phyloP scores from a whole-genome alignment of 2,797 vertebrate species.

The Podarcis lilfordi region DNA sequence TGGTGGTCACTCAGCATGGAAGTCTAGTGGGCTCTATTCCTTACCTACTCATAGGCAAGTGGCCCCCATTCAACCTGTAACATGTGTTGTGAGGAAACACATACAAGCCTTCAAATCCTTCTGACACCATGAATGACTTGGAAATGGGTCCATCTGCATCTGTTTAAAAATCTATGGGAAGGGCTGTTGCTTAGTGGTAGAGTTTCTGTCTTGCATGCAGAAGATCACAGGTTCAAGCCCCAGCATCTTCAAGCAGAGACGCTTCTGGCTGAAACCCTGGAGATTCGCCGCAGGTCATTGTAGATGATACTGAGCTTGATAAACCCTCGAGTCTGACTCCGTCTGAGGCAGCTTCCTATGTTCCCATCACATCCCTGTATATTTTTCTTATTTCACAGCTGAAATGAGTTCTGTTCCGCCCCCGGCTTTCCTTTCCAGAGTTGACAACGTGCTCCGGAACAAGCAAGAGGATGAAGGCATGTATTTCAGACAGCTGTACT shows the following conservation, averaged over 20 bases:
- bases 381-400: neutral
- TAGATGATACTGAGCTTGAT: too few relatives aligned
- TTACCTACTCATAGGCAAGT: neutral
- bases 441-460: neutral
- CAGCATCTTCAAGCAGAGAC: too few relatives aligned
- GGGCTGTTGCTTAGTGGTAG: too few relatives aligned
- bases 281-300: too few relatives aligned
- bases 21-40: neutral
- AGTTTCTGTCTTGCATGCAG: too few relatives aligned
- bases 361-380: neutral
- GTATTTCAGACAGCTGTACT: slow-evolving; percentile 29
- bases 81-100: neutral
- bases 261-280: too few relatives aligned
- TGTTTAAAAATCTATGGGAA: neutral
- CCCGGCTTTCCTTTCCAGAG: neutral
- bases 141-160: neutral
- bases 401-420: neutral
- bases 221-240: too few relatives aligned
- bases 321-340: too few relatives aligned
- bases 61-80: too few relatives aligned
- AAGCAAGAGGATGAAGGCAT: neutral
- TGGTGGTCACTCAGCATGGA: too few relatives aligned
- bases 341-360: too few relatives aligned
- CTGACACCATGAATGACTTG: neutral
- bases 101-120: neutral